Conservation (phyloP, 2,797 vertebrate species). For the Emys orbicularis region DNA sequence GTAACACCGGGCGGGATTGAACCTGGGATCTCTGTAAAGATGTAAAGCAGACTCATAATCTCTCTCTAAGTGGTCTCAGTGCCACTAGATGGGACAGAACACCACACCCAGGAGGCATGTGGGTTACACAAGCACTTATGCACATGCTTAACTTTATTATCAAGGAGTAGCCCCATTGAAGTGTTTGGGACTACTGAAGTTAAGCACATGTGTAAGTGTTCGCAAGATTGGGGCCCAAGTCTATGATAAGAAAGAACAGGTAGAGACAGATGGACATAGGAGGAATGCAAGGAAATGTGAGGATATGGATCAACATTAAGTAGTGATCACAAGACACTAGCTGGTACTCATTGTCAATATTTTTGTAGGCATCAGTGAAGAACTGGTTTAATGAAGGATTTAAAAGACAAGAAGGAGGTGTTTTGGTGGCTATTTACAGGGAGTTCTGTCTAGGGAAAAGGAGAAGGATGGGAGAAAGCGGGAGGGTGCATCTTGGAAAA, state of each 20-base stretch:
- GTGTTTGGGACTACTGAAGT: background rate
- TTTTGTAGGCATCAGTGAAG: background rate
- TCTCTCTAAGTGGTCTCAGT: no score
- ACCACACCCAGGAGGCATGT: no score
- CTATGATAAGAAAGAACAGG: background rate
- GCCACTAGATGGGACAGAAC: no score
- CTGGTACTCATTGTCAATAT: background rate
- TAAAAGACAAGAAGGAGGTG: background rate
- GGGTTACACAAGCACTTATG: background rate
- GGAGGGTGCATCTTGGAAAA: background rate
- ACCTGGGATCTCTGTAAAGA: no score
- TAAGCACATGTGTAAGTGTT: background rate
- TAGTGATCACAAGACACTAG: background rate
- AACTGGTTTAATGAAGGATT: background rate
- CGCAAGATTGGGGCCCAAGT: background rate
- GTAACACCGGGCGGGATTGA: no score
- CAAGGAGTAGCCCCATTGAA: background rate
- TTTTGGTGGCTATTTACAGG: background rate
- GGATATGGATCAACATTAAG: background rate
- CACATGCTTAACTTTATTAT: background rate
- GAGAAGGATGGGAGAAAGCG: no score
- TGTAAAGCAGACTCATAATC: no score
- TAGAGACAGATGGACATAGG: background rate
- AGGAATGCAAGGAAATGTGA: background rate
- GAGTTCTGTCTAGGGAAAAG: background rate